Percentiles rank a stretch among this genome's conserved stretches.
These are phyloP conservation scores for Kryptolebias ocellatus DNA, from an alignment of 2,797 vertebrate species.

Conservation along the genomic window DNA sequence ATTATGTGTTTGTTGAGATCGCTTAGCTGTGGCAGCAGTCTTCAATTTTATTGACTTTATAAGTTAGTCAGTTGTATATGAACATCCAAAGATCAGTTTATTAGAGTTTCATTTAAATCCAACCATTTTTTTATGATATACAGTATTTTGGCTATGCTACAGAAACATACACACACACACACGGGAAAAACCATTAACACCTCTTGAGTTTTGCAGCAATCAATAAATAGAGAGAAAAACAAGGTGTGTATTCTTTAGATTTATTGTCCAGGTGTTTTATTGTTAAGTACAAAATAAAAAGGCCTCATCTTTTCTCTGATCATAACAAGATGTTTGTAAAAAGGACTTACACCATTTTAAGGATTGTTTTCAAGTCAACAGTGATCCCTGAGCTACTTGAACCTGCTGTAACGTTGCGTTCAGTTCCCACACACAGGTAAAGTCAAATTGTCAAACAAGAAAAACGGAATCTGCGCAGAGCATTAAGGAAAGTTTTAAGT, in stretches of 20 bases:
- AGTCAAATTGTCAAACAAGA: background rate
- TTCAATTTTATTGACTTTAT: too few species aligned
- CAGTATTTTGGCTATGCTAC: too few species aligned
- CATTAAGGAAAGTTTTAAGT: background rate
- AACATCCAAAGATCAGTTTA: too few species aligned
- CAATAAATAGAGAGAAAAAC: too few species aligned
- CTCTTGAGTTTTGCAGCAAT: too few species aligned
- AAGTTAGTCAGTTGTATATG: too few species aligned
- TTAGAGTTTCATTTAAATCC: too few species aligned
- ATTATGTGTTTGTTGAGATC: too few species aligned
- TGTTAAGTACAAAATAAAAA: background rate
- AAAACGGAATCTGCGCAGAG: background rate
- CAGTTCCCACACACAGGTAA: background rate
- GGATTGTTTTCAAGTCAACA: background rate
- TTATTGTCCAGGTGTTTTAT: background rate
- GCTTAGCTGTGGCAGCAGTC: too few species aligned
- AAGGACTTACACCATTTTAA: background rate
- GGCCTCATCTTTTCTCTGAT: background rate
- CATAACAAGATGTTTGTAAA: background rate
- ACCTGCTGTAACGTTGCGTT: background rate
- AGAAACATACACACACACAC: too few species aligned
- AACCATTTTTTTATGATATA: too few species aligned
- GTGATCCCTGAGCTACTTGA: background rate
- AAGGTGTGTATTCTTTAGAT: background rate
- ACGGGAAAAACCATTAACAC: too few species aligned